Evolutionary conservation across 2,113 vertebrate species (phyloP), one percentile per base, ranked within the genome.

Genomic region (Oreochromis aureus): DNA sequence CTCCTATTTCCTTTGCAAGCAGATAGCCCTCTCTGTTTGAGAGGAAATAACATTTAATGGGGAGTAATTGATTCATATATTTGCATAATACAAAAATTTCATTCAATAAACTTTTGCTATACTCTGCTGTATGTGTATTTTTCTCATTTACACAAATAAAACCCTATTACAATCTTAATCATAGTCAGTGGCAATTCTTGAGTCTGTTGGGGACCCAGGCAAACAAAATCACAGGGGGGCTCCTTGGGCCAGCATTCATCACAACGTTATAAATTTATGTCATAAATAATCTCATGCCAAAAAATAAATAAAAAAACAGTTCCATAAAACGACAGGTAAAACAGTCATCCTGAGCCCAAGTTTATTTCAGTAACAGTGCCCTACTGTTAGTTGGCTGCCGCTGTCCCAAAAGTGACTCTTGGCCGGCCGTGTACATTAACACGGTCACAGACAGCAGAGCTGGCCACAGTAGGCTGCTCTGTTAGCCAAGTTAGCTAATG

Each of bases 41-140:
- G 10, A 83, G 46, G 76, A 66, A 73, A 76, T 7, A 44, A n/a
- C 24, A 46, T 80, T 63, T 85, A 32, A 88, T 55, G 27, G 5
- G 30, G 55, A 84, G 53, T 73, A 78, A 84, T 76, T 80, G 19
- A 86, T 78, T 55, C 36, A 36, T 30, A 27, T 71, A 61, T 87
- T 76, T 83, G 13, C 19, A 81, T 86, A 80, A 61, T 51, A 4
- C 24, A 73, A 10, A 5, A 81, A 27, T 66, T 81, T 22, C 24
- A 66, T 27, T 41, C 10, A 36, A 10, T 11, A 83, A 48, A 81
- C 39, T 27, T 71, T 56, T 71, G 10, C 24, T 27, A 12, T 30
- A 48, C 32, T 55, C 5, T 15, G 39, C 44, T 83, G 34, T 39
- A 32, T 78, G 7, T 32, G 44, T 51, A 5, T 78, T 51, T 51